Evolutionary conservation across 2,888 invertebrate genomes (phyloP), one percentile per base, ranked within the genome.

Genomic region (Cephalotes varians): DNA sequence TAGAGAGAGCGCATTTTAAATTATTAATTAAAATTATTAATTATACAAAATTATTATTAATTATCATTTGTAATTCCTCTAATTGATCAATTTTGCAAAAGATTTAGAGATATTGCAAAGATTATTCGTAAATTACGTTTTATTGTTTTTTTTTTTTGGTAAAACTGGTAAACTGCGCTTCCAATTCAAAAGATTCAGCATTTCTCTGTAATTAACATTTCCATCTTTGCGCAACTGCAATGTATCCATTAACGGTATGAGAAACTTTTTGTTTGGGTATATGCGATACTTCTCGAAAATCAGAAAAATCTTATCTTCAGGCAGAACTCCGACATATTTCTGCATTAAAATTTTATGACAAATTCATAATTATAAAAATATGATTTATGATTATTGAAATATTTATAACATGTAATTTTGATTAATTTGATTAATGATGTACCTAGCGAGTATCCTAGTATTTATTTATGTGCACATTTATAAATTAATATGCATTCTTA

Each of bases 141-240:
- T 54, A 84, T 71, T 83, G 85, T 90, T n/a, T n/a, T n/a, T n/a
- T n/a, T n/a, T n/a, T n/a, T n/a, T n/a, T 51, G 87, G 84, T 37
- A 91, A n/a, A 44, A 56, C 62, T 0, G 91, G 90, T 76, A 90
- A 88, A 25, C 84, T 72, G 47, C 76, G 85, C 81, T 83, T 91
- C 88, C 87, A 89, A 60, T 90, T 90, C 37, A 91, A 73, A n/a
- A 91, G 84, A 77, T 90, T 82, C 6, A 86, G 56, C 10, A 90
- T 54, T 31, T 79, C 44, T 15, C 37, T 83, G 25, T 91, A 91
- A n/a, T 86, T 73, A 21, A 91, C 47, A 49, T 84, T 76, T 37
- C 74, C 56, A 18, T 87, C 62, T 28, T 81, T 77, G 1, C 82
- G 67, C 40, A 91, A 82, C 49, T 81, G 74, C 34, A 88, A 85